A percentile compares a stretch with the other conserved stretches of the same genome.
phyloP scores from a whole-genome alignment of 2,113 vertebrate species.

The Pelmatolapia mariae region DNA sequence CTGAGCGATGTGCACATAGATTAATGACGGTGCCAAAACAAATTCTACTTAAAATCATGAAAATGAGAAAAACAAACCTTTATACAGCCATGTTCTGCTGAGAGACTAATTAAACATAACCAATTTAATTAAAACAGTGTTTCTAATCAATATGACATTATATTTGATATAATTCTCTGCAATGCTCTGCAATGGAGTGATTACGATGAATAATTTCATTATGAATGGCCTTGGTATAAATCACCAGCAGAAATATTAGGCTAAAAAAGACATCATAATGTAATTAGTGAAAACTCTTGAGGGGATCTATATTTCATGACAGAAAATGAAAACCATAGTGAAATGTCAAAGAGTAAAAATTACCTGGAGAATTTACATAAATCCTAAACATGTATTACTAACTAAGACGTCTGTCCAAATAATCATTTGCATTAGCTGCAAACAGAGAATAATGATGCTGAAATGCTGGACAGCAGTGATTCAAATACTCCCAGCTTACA shows the following conservation, averaged over 20 bases:
- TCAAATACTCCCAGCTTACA: slow-evolving; percentile 6
- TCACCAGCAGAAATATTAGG: background rate
- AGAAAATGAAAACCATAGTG: background rate
- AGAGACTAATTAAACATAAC: slow-evolving; percentile 12
- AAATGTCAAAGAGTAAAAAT: slow-evolving; percentile 5
- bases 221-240: background rate
- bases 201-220: slow-evolving; percentile 33
- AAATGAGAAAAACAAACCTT: background rate
- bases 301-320: slow-evolving; percentile 1
- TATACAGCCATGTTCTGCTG: background rate
- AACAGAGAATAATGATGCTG: slow-evolving; percentile 14
- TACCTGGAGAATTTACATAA: slow-evolving; percentile 5
- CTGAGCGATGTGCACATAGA: slow-evolving; percentile 1
- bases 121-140: slow-evolving; percentile 9
- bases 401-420: slow-evolving; percentile 39
- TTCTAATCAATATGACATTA: background rate
- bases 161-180: background rate
- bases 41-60: background rate
- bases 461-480: slow-evolving; percentile 3
- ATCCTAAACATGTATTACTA: slow-evolving; percentile 7
- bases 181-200: slow-evolving; percentile 17
- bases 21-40: slow-evolving; percentile 28
- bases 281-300: slow-evolving; percentile 8
- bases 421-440: background rate
- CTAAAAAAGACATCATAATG: slow-evolving; percentile 4